A percentile compares a stretch with the other conserved stretches of the same genome.
These are phyloP conservation scores for Chromoteleia sp. DNA, from an alignment of 2,888 invertebrate species.

Conservation along the genomic window DNA sequence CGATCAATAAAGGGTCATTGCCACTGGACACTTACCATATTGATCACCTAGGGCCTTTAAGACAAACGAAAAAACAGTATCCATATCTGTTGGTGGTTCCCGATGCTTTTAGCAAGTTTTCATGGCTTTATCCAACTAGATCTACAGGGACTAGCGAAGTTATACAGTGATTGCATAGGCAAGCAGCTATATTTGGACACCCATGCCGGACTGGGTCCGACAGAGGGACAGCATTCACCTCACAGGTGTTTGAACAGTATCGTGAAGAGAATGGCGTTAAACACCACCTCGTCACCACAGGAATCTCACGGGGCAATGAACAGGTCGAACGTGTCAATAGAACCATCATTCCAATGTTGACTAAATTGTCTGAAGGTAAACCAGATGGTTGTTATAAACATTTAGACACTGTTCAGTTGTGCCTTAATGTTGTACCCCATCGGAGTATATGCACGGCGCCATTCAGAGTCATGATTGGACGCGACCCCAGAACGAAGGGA, in stretches of 20 bases:
- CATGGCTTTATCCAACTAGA: neutral
- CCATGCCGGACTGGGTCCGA: neutral
- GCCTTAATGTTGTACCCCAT: neutral
- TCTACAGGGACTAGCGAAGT: neutral
- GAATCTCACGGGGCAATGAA: neutral
- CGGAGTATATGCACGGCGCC: no score
- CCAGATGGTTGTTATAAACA: neutral
- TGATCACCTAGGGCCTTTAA: neutral
- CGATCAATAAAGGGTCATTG: no score
- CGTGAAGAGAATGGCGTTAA: neutral
- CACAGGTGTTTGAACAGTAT: neutral
- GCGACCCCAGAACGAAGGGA: no score
- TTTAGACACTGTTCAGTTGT: neutral
- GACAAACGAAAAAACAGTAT: no score
- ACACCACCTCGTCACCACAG: neutral
- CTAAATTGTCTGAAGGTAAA: neutral
- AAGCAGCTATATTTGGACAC: neutral
- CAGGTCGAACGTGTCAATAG: neutral
- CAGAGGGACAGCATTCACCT: neutral
- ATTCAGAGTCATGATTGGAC: no score
- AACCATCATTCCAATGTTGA: neutral
- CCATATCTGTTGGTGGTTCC: no score
- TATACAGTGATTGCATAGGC: neutral
- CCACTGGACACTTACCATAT: neutral
- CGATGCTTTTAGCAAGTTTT: conserved; percentile 1